Percentiles rank a stretch among this genome's conserved stretches.
Evolutionary conservation across 2,113 vertebrate genomes (phyloP).

Genomic region (Tringa solitaria): DNA sequence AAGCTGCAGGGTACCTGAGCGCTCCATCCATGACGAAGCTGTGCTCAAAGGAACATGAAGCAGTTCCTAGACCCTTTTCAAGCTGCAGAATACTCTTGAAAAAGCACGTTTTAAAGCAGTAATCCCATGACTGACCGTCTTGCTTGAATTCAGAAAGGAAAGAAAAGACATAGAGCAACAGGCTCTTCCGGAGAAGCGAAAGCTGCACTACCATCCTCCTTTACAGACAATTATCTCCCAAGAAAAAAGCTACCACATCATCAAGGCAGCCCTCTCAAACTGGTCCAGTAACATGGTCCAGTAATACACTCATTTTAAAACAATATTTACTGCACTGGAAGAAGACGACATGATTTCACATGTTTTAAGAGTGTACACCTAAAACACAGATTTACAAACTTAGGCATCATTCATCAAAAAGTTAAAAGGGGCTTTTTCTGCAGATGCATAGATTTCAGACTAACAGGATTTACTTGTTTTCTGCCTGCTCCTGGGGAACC

Average conservation of each 20-base stretch:
- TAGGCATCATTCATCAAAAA: constrained; percentile 50
- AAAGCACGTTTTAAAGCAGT: neutral
- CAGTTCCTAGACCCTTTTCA: constrained; percentile 24
- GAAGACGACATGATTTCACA: constrained; percentile 25
- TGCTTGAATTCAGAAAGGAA: neutral
- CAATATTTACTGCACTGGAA: neutral
- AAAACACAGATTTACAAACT: constrained; percentile 34
- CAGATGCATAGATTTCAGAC: neutral
- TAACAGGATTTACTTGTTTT: constrained; percentile 63
- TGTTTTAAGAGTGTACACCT: constrained; percentile 46
- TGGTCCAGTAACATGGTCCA: constrained; percentile 5
- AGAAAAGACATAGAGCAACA: neutral
- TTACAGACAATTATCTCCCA: neutral
- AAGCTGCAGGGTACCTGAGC: constrained; percentile 24
- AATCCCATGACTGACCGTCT: neutral
- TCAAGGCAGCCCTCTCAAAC: neutral
- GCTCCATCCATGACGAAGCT: neutral
- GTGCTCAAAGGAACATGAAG: neutral
- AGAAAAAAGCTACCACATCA: neutral
- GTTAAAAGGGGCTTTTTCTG: constrained; percentile 56
- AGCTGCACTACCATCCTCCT: neutral
- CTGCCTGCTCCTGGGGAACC: constrained; percentile 24
- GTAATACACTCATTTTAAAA: neutral
- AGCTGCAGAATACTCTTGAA: neutral
- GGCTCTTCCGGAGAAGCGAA: neutral